Evolutionary conservation across 2,888 invertebrate species (phyloP), one percentile per base, ranked within the genome.

Genomic region (Lasioglossum lativentre): DNA sequence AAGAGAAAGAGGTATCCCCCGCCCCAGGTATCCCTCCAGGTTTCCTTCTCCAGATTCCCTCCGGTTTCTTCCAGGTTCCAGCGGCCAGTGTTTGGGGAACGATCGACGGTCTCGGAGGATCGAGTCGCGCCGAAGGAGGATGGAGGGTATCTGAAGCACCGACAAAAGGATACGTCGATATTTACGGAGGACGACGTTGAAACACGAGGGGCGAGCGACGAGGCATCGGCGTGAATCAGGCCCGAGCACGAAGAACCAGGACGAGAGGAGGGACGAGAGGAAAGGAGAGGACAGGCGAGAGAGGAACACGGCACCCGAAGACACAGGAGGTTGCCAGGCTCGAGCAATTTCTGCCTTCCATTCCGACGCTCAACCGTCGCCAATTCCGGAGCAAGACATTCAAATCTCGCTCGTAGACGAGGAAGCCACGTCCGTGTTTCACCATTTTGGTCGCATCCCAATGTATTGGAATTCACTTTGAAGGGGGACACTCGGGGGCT

Each of bases 401-500:
- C 90, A 90, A 93, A 92, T 93, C 90, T 90, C 90, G 86, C 86
- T 85, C 82, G 74, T 52, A 75, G 77, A 40, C 75, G 77, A 80
- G 85, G 71, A 77, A 78, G 81, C 79, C 80, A 75, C 81, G 81
- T 88, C 81, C 79, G 87, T 83, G 80, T 86, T 86, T 89, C 90
- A 82, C 89, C 89, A 89, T 92, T 93, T 92, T 90, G 87, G 92
- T 90, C 88, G 87, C 90, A 89, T 92, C 88, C 88, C 85, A 85
- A 93, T 92, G 91, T 93, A 93, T 93, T 91, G 93, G 93, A 92
- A 93, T 92, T 91, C 89, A 92, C 90, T 93, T 92, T 90, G 90
- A 89, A 75, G 78, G 86, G 66, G 73, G 80, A 80, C 75, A 80
- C 86, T n/a, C 40, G 70, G 40, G 70, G 40, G 70, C n/a, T 38